Conservation (phyloP, 30 jellyfish, hydroid and myxozoan genomes). For the Aurelia aurita region DNA sequence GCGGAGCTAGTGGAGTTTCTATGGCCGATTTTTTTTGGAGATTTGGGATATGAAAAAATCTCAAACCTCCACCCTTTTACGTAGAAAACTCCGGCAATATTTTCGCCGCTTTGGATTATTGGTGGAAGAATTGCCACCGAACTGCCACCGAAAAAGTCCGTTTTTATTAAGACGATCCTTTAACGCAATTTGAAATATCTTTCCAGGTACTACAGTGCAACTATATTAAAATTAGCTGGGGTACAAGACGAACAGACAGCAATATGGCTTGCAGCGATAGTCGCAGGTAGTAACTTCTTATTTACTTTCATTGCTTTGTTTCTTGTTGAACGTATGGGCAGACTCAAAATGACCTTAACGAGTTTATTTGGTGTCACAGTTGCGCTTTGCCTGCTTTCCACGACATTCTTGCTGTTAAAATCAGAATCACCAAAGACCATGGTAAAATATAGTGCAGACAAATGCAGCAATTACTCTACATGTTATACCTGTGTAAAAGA, state of each 20-base stretch:
- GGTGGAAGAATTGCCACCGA: no score
- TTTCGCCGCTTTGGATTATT: no score
- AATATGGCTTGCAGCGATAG: slow-evolving; percentile 92
- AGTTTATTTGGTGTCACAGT: slow-evolving; percentile 81
- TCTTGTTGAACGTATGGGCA: slow-evolving; percentile 72
- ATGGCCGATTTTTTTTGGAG: no score
- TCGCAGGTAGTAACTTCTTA: slow-evolving; percentile 83
- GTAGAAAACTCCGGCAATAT: no score
- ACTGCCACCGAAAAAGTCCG: no score
- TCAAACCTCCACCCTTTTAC: no score
- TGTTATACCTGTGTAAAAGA: slow-evolving; percentile 74
- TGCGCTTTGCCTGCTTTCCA: slow-evolving; percentile 79
- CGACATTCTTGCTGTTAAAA: slow-evolving; percentile 61
- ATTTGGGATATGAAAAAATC: no score
- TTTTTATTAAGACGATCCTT: no score
- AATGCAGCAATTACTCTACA: slow-evolving; percentile 29
- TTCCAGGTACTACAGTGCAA: slow-evolving; percentile 95
- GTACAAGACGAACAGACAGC: slow-evolving; percentile 69
- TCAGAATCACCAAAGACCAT: slow-evolving; percentile 61
- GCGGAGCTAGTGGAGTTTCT: no score
- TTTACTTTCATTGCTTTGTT: slow-evolving; percentile 69
- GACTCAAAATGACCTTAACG: slow-evolving; percentile 80
- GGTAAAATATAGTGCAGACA: neutral
- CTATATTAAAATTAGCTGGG: slow-evolving; percentile 90
- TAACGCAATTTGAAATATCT: neutral